Base-by-base conservation (phyloP, 2,797 vertebrate species). In the Discoglossus pictus region DNA sequence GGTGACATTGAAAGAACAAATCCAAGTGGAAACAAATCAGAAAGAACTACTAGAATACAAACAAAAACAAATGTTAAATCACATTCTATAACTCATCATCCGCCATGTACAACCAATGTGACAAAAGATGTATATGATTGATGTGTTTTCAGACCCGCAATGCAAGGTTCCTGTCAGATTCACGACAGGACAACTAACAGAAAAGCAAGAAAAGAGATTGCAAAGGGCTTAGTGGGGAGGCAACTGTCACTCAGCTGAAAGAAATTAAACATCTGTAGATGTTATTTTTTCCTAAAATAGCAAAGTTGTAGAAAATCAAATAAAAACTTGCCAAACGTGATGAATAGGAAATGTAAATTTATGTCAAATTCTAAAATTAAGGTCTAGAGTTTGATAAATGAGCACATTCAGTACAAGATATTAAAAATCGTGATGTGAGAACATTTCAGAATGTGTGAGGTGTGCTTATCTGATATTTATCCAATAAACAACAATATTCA, bases 131-230 rank as follows among this genome's bases (percentile, higher is more conserved):
- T n/a, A n/a, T 31, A 16, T 58, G 53, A 48, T 25, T 48, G 43
- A 58, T 48, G 21, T 58, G n/a, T 34, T 51, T 21, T 18, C 12
- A 48, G 43, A 31, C 18, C 54, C 9, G 9, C 7, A 17, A 67
- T 15, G 34, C 44, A 16, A 27, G 15, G 51, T 11, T 43, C 31
- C 25, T 43, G 54, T 67, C 46, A 67, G 10, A 50, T 34, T 21
- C 16, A 16, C 51, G 53, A 67, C 54, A 67, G 23, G 42, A 20
- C 21, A 17, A 36, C n/a, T 55, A 58, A 15, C 46, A 39, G 34
- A 55, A 27, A 34, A 23, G 11, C 47, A 21, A 20, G 31, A 39
- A 9, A 27, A 25, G 11, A 38, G 11, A 47, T 36, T 38, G 35
- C 42, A 67, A 20, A 21, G 18, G 46, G 48, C 23, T 34, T 4